These are phyloP conservation scores for Notodonta dromedarius DNA, from an alignment of 2,888 invertebrate species.

Conservation along the genomic window DNA sequence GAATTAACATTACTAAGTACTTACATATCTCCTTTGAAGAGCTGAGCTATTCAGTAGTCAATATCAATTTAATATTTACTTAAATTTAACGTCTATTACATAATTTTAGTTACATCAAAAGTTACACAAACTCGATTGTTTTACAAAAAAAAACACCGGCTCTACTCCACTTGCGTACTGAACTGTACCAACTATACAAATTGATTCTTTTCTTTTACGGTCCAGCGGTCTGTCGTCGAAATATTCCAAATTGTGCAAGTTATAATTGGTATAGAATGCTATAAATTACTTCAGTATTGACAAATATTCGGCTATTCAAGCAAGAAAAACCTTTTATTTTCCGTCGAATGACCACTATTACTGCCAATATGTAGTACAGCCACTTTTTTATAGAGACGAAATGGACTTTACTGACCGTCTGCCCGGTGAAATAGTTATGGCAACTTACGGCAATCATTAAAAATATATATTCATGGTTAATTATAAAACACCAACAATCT, in stretches of 20 bases:
- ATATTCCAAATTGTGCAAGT: constrained; percentile 25
- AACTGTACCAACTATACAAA: constrained; percentile 15
- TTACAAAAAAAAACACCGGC: constrained; percentile 10
- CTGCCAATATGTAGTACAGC: too few relatives aligned
- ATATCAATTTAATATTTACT: too few relatives aligned
- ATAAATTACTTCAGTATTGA: not conserved
- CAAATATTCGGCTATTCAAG: not conserved
- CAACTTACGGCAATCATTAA: too few relatives aligned
- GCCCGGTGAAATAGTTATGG: too few relatives aligned
- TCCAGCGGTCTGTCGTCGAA: constrained; percentile 15
- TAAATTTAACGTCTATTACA: constrained; percentile 13
- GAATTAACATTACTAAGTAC: too few relatives aligned
- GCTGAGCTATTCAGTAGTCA: too few relatives aligned
- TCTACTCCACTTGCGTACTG: constrained; percentile 33
- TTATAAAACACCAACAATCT: too few relatives aligned
- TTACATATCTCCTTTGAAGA: too few relatives aligned
- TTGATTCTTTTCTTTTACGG: constrained; percentile 22
- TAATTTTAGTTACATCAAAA: constrained; percentile 26
- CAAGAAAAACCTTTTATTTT: not conserved
- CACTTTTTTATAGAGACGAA: too few relatives aligned
- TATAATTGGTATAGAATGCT: constrained; percentile 4
- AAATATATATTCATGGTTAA: too few relatives aligned
- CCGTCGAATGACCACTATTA: too few relatives aligned
- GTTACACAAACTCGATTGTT: constrained; percentile 24
- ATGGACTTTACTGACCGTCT: too few relatives aligned